These are phyloP conservation scores for Calyptomena viridis DNA, from an alignment of 2,113 vertebrate species.

Conservation along the genomic window DNA sequence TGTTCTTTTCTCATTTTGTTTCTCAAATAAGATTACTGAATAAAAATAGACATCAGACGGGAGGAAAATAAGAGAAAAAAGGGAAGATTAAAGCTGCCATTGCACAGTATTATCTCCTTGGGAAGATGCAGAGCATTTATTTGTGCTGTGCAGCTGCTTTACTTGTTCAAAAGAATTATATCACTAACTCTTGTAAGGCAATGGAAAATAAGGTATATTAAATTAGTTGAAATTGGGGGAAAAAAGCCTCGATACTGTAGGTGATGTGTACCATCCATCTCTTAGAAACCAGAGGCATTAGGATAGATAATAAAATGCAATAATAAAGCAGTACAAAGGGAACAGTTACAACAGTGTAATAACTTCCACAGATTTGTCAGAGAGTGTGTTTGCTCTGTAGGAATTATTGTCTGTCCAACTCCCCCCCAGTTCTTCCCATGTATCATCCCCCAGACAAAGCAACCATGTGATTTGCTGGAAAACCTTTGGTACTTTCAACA, in stretches of 20 bases:
- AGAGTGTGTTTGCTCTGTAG: background rate
- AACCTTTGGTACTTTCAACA: background rate
- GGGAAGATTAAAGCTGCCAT: background rate
- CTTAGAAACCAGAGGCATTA: background rate
- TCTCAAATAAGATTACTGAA: background rate
- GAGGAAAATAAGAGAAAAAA: background rate
- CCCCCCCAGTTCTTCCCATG: background rate
- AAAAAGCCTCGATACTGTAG: background rate
- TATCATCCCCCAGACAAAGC: background rate
- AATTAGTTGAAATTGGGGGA: background rate
- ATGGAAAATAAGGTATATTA: background rate
- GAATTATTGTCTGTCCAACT: background rate
- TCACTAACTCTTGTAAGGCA: background rate
- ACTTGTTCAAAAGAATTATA: background rate
- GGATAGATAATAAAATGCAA: slow-evolving; percentile 1
- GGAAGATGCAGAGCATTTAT: background rate
- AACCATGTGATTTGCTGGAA: background rate
- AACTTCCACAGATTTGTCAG: background rate
- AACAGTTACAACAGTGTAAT: background rate
- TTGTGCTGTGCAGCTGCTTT: background rate
- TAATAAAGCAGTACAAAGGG: background rate
- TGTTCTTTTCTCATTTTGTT: background rate
- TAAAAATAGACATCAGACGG: background rate
- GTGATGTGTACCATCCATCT: background rate
- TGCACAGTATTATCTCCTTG: background rate